Conservation (phyloP, 2,113 vertebrate genomes). For the Cnemophilus loriae region DNA sequence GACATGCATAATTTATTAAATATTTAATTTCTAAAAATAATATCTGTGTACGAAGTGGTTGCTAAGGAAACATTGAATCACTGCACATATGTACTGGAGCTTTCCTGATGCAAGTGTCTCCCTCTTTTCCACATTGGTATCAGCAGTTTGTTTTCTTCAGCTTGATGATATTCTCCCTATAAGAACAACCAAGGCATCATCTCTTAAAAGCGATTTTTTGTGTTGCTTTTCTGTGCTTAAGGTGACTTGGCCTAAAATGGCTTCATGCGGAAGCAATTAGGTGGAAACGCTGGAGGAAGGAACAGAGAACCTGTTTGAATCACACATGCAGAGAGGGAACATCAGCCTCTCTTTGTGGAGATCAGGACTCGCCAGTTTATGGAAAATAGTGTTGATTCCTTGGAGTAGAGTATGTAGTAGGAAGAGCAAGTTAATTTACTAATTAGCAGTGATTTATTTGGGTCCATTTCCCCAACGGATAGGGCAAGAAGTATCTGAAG, state of each 20-base stretch:
- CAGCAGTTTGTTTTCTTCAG: not conserved
- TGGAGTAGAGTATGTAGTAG: accelerated
- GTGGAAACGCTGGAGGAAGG: not conserved
- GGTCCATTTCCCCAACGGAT: not conserved
- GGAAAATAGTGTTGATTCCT: not conserved
- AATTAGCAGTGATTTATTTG: not conserved
- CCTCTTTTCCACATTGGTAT: not conserved
- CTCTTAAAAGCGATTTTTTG: not conserved
- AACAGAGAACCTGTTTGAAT: not conserved
- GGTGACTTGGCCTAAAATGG: not conserved
- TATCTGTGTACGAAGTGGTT: not conserved
- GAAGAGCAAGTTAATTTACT: not conserved
- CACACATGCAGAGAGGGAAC: not conserved
- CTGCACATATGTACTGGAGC: not conserved
- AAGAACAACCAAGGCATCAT: not conserved
- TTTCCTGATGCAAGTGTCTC: not conserved
- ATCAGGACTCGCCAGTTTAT: not conserved
- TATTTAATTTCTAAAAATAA: not conserved
- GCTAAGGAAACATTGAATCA: not conserved
- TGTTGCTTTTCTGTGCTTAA: not conserved
- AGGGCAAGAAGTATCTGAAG: not conserved
- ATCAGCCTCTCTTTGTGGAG: not conserved
- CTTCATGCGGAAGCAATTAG: not conserved
- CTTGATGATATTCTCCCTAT: not conserved
- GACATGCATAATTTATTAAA: not conserved